These are phyloP conservation scores for Sebastes schlegelii DNA, from an alignment of 2,113 vertebrate genomes.

Conservation along the genomic window DNA sequence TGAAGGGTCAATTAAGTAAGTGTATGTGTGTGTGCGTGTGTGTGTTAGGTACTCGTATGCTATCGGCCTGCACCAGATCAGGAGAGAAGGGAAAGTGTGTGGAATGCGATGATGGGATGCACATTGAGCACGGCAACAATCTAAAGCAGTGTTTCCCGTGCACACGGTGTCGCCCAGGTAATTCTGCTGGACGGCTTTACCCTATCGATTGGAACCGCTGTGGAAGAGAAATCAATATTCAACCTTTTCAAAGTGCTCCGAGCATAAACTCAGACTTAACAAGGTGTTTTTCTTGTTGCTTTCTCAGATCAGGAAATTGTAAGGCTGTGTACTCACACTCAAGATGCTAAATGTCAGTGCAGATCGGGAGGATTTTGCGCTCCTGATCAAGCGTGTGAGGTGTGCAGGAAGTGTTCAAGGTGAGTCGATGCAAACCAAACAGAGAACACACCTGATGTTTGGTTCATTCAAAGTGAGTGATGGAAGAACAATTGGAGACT, in stretches of 20 bases:
- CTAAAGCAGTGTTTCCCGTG: conserved; percentile 72
- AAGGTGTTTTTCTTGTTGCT: conserved; percentile 21
- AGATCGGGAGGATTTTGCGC: conserved; percentile 74
- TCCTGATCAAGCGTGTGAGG: conserved; percentile 80
- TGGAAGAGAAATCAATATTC: conserved; percentile 13
- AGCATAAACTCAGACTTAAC: conserved; percentile 29
- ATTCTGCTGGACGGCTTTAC: conserved; percentile 5
- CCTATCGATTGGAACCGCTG: conserved; percentile 14
- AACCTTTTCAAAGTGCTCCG: neutral
- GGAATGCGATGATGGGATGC: conserved; percentile 63
- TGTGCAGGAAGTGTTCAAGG: conserved; percentile 81
- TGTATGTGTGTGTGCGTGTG: neutral
- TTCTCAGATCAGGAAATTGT: conserved; percentile 74
- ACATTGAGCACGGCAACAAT: conserved; percentile 62
- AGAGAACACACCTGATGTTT: neutral
- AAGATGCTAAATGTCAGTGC: conserved; percentile 76
- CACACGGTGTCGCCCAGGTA: conserved; percentile 77
- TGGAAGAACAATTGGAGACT: neutral
- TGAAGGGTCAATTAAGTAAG: neutral
- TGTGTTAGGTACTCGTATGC: conserved; percentile 66
- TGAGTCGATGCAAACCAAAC: conserved; percentile 44
- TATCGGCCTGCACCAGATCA: conserved; percentile 37
- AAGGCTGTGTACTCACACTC: conserved; percentile 58
- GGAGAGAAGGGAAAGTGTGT: conserved; percentile 59
- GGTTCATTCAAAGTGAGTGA: neutral